Base-by-base conservation (phyloP, 2,797 vertebrate species). In the Valencia hispanica region DNA sequence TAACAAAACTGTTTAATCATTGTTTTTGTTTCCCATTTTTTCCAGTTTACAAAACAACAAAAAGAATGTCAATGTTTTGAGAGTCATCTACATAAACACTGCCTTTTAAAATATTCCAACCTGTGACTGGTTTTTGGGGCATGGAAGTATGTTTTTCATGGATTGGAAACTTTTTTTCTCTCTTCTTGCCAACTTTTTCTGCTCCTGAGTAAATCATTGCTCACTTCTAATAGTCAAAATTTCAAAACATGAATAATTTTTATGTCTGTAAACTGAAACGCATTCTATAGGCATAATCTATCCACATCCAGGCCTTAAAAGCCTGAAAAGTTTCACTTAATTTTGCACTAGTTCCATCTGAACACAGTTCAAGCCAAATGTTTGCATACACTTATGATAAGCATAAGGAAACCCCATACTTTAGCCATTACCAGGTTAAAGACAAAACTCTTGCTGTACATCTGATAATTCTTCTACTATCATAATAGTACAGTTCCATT, bases 41-140 rank as follows among this genome's bases (percentile, higher is more conserved):
- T 59, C 57, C 57, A 34, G 30, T 61, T 61, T 34, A 34, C 57
- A 61, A 34, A 61, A 61, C 57, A 61, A 34, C 57, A 63, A 63
- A 63, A 34, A 63, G 61, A 63, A 39, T 2, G 30, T 34, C 8
- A 61, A 20, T 18, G 30, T 9, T 61, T 61, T 61, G 2, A 30
- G 14, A 57, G 27, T 30, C 5, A 57, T 30, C n/a, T 27, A 30
- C 55, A 57, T 30, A 57, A 57, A 15, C 55, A 30, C 27, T 30
- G 5, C n/a, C 1, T 61, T 61, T 34, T 61, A 34, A 61, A 61
- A 61, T 61, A 61, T 32, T 34, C 30, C 32, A 20, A 61, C 57
- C 32, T 18, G 55, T 59, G n/a, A 59, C 4, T 14, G 12, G n/a
- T 59, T 59, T 59, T 59, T 0, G 4, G 30, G n/a, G 51, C 14